Conservation (phyloP, 2,797 vertebrate genomes). For the Rhinogobio ventralis region DNA sequence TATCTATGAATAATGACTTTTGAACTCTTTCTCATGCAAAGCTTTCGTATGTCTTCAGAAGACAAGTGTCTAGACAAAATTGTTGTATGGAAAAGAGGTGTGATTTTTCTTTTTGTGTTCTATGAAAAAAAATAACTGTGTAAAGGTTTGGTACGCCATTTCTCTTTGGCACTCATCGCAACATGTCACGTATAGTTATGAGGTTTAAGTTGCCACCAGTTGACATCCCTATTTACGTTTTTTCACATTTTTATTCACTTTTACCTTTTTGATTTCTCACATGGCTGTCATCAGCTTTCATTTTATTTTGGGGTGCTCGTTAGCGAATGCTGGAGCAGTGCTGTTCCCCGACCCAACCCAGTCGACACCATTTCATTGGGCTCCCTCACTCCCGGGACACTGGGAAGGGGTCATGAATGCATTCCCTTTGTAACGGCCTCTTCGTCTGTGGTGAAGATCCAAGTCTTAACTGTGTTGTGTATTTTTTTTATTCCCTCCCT, state of each 20-base stretch:
- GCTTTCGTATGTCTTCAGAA: background rate
- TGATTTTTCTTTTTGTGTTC: background rate
- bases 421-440: constrained; percentile 49
- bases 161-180: background rate
- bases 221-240: background rate
- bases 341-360: background rate
- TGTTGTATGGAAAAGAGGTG: background rate
- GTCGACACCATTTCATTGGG: background rate
- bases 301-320: constrained; percentile 18
- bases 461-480: constrained; percentile 44
- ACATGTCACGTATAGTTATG: background rate
- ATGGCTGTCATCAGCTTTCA: background rate
- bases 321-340: background rate
- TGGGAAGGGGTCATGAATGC: constrained; percentile 56
- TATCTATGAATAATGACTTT: background rate
- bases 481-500: background rate
- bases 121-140: background rate
- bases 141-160: background rate
- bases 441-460: constrained; percentile 27
- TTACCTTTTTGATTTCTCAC: constrained; percentile 19
- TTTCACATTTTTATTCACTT: constrained; percentile 16
- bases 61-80: too few species aligned
- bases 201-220: background rate
- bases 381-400: constrained; percentile 8
- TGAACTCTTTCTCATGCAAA: background rate